These are phyloP conservation scores for Torymus aiolomorphi DNA, from an alignment of 2,888 invertebrate genomes.

Conservation along the genomic window DNA sequence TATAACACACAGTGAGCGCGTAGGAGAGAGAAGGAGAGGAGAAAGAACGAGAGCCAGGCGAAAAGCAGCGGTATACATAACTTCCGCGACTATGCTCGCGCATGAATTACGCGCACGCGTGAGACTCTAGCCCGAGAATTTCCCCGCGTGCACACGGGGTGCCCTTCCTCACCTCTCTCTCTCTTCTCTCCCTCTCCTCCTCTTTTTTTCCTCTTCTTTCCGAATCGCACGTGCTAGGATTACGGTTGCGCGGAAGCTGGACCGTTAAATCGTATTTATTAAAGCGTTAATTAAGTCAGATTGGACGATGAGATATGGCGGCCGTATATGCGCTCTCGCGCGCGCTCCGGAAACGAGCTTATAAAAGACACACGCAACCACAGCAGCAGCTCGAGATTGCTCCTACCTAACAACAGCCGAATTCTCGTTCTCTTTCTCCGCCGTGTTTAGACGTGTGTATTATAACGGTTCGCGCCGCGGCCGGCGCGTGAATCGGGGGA, in stretches of 20 bases:
- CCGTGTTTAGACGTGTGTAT: no score
- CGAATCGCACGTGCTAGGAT: slow-evolving; percentile 30
- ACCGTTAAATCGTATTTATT: slow-evolving; percentile 58
- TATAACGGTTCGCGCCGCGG: no score
- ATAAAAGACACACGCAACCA: slow-evolving; percentile 18
- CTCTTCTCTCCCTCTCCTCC: neutral
- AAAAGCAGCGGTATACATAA: slow-evolving; percentile 33
- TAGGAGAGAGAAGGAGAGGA: slow-evolving; percentile 11
- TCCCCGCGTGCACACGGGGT: neutral
- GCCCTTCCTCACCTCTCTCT: slow-evolving; percentile 6
- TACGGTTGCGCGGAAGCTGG: slow-evolving; percentile 45
- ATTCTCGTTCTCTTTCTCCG: neutral
- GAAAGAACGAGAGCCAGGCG: slow-evolving; percentile 24
- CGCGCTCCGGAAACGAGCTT: slow-evolving; percentile 30
- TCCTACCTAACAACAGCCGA: neutral
- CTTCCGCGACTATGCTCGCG: slow-evolving; percentile 35
- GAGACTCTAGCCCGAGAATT: slow-evolving; percentile 12
- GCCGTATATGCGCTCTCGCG: neutral
- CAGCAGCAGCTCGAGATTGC: neutral
- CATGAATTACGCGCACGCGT: slow-evolving; percentile 43
- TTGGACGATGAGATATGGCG: slow-evolving; percentile 47
- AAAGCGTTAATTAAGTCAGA: slow-evolving; percentile 57
- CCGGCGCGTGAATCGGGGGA: neutral
- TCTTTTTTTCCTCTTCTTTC: slow-evolving; percentile 5
- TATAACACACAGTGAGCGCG: neutral